Base-by-base conservation (phyloP, 2,113 vertebrate genomes). In the Cygnus atratus region DNA sequence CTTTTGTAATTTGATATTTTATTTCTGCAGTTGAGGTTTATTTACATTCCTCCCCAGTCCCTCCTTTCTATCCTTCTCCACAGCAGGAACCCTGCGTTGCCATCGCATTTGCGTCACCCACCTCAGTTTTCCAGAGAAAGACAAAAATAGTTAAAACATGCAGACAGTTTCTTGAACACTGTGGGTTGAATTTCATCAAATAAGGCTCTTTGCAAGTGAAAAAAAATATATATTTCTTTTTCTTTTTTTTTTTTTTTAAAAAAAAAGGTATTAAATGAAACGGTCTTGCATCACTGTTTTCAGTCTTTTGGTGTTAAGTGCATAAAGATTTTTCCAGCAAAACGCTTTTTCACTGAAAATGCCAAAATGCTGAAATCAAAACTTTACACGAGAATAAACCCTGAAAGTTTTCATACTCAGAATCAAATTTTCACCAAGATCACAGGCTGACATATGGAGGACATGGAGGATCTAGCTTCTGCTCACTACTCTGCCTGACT, bases 121-220 rank as follows among this genome's bases (percentile, higher is more conserved):
- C 65, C 54, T 13, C 2, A 1, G n/a, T 61, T 80, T 87, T 87
- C 63, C 86, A 86, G 80, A 0, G 8, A 81, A 50, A 94, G 90
- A 88, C 76, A 81, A 95, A 97, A 92, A 95, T 80, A 92, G 88
- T 84, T 92, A 26, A 94, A 94, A 93, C 90, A 91, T 88, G 91
- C 80, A 95, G 87, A 95, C 92, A 96, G 86, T 91, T 97, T 94
- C 65, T 87, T 84, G 88, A 96, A 91, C 88, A 82, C 77, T 50
- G 76, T 48, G 57, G 80, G 94, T 8, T 94, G 94, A 88, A 86
- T 92, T 94, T 95, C 19, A 1, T 92, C 68, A 87, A 96, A 93
- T 82, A 59, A 90, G 25, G 33, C 26, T 84, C 41, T 44, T 52
- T 26, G 46, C 29, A 81, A 81, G 52, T 59, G 82, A 10, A 88